Conservation (phyloP, 2,888 invertebrate species). For the Sympetrum striolatum region DNA sequence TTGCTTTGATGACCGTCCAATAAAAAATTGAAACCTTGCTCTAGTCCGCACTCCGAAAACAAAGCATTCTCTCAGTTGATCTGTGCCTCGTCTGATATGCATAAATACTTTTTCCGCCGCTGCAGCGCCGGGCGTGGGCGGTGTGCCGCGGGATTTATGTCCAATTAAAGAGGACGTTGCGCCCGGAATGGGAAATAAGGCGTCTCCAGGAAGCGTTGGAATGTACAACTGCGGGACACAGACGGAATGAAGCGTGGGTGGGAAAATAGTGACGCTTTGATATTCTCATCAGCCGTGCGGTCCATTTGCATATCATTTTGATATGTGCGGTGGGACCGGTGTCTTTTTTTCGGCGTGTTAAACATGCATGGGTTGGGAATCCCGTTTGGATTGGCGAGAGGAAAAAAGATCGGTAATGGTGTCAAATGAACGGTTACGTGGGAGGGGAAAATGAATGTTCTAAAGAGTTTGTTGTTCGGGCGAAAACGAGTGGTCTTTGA, state of each 20-base stretch:
- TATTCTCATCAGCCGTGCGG: constrained; percentile 22
- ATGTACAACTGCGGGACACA: background rate
- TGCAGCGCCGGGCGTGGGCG: background rate
- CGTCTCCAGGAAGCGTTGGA: background rate
- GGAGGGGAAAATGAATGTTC: too few relatives aligned
- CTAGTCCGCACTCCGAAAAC: too few relatives aligned
- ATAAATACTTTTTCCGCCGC: background rate
- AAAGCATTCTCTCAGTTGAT: background rate
- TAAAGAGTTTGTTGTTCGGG: too few relatives aligned
- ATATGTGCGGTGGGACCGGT: background rate
- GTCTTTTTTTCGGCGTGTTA: background rate
- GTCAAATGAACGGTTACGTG: background rate
- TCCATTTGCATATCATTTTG: constrained; percentile 43
- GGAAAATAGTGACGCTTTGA: background rate
- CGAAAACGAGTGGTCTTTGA: too few relatives aligned
- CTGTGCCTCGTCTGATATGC: background rate
- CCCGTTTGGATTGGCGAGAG: background rate
- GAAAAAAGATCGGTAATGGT: background rate
- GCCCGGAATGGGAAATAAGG: background rate
- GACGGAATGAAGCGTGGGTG: background rate
- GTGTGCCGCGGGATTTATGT: background rate
- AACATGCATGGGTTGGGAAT: background rate
- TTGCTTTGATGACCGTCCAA: too few relatives aligned
- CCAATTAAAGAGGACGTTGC: background rate
- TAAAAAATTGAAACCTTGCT: too few relatives aligned